A percentile compares a stretch with the other conserved stretches of the same genome.
Conservation (phyloP, 2,113 vertebrate species). For the Tor tambroides region DNA sequence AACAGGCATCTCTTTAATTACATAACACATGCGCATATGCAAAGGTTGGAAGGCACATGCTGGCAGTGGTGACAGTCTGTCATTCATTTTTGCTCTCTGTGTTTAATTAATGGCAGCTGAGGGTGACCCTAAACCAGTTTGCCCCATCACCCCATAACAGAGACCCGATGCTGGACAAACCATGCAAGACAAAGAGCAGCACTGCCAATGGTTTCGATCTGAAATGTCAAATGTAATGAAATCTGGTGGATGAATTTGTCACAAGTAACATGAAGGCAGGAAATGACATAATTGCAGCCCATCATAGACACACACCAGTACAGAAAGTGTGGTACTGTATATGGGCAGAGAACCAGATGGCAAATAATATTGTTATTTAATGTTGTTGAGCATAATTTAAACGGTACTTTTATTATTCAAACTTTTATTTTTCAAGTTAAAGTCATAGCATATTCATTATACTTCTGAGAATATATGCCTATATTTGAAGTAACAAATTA, state of each 20-base stretch:
- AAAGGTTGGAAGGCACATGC: background rate
- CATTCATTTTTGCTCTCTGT: slow-evolving; percentile 11
- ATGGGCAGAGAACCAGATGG: background rate
- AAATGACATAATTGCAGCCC: slow-evolving; percentile 45
- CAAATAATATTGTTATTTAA: background rate
- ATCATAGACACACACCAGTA: background rate
- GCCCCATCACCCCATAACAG: slow-evolving; percentile 13
- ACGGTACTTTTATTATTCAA: too few relatives aligned
- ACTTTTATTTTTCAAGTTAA: background rate
- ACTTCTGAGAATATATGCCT: too few relatives aligned
- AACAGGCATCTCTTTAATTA: slow-evolving; percentile 4
- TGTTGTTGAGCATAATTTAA: background rate
- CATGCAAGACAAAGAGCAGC: slow-evolving; percentile 25
- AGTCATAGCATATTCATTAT: background rate
- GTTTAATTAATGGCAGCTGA: slow-evolving; percentile 20
- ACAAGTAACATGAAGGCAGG: slow-evolving; percentile 35
- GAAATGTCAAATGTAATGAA: slow-evolving; percentile 52
- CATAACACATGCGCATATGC: background rate
- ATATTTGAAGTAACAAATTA: too few relatives aligned
- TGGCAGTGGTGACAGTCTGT: slow-evolving; percentile 15
- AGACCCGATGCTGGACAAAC: slow-evolving; percentile 10
- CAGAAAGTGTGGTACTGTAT: background rate
- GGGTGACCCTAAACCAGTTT: slow-evolving; percentile 23
- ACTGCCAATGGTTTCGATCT: slow-evolving; percentile 49
- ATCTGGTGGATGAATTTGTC: slow-evolving; percentile 44